These are phyloP conservation scores for Parasteatoda tepidariorum DNA, from an alignment of 1,140 invertebrate species.

Conservation along the genomic window DNA sequence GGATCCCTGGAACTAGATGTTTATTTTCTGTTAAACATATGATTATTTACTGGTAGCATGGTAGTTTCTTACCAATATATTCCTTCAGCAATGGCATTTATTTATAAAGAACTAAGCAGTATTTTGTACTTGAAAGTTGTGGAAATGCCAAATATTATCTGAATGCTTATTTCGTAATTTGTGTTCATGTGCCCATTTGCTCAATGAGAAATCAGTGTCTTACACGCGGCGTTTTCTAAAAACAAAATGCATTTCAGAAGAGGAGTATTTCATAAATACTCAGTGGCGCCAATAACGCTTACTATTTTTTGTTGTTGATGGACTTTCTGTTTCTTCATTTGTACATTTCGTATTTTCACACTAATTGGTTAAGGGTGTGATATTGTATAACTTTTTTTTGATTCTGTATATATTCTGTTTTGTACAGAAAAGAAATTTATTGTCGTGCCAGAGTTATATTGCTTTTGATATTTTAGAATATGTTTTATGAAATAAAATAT, in stretches of 20 bases:
- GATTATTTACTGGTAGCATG: no score
- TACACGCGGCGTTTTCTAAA: not conserved
- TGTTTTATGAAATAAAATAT: conserved; percentile 41
- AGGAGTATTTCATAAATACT: not conserved
- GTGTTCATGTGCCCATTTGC: not conserved
- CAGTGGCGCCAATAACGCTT: conserved; percentile 2
- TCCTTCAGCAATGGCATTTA: no score
- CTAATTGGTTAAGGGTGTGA: conserved; percentile 6
- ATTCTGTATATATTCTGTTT: conserved; percentile 36
- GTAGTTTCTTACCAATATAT: no score
- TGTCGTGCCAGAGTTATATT: conserved; percentile 47
- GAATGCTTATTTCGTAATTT: not conserved
- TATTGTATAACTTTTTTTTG: not conserved
- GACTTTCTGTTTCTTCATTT: not conserved
- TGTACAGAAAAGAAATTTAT: conserved; percentile 51
- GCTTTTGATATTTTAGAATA: conserved; percentile 39
- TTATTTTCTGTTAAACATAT: no score
- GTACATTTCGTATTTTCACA: conserved; percentile 14
- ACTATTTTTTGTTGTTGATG: not conserved
- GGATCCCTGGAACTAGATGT: no score
- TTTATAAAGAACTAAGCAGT: no score
- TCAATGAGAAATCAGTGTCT: conserved; percentile 1
- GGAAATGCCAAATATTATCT: not conserved
- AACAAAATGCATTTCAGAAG: not conserved
- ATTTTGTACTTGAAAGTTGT: no score